Conservation (phyloP, 2,797 vertebrate genomes). For the Etheostoma perlongum region DNA sequence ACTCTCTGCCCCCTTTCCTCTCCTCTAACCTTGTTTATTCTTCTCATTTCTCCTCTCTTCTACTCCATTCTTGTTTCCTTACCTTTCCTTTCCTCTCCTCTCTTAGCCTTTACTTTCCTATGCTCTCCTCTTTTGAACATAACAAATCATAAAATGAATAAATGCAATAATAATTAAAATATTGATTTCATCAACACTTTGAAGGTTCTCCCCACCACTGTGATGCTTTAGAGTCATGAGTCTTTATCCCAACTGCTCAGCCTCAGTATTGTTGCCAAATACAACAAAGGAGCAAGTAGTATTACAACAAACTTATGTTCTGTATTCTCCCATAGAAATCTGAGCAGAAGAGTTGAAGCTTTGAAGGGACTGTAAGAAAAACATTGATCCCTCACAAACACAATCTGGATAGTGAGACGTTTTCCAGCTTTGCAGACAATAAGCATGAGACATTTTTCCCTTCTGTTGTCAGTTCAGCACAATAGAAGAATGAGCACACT, state of each 20-base stretch:
- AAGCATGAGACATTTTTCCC: slow-evolving; percentile 50
- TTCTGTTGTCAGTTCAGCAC: slow-evolving; percentile 50
- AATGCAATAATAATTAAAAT: not conserved
- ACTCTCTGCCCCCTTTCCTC: not conserved
- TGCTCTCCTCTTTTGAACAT: not conserved
- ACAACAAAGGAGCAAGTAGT: slow-evolving; percentile 21
- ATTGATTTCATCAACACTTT: slow-evolving; percentile 1
- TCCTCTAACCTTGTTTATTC: not conserved
- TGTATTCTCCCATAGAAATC: slow-evolving; percentile 17
- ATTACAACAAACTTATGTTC: slow-evolving; percentile 47
- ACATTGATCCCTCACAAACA: slow-evolving; percentile 52
- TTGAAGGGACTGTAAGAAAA: not conserved
- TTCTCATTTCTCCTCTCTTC: not conserved
- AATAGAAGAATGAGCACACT: slow-evolving; percentile 34
- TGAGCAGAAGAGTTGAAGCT: slow-evolving; percentile 27
- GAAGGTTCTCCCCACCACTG: not conserved
- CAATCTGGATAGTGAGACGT: slow-evolving; percentile 47
- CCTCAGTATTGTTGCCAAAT: slow-evolving; percentile 22
- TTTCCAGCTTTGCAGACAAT: slow-evolving; percentile 46
- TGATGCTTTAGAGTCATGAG: not conserved
- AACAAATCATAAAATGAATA: not conserved
- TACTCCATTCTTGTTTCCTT: not conserved
- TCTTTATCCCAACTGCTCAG: slow-evolving; percentile 21
- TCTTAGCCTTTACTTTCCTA: not conserved
- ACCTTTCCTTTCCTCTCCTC: not conserved